Base-by-base conservation (phyloP, 2,888 invertebrate genomes). In the Liopterus haemorrhoidalis region DNA sequence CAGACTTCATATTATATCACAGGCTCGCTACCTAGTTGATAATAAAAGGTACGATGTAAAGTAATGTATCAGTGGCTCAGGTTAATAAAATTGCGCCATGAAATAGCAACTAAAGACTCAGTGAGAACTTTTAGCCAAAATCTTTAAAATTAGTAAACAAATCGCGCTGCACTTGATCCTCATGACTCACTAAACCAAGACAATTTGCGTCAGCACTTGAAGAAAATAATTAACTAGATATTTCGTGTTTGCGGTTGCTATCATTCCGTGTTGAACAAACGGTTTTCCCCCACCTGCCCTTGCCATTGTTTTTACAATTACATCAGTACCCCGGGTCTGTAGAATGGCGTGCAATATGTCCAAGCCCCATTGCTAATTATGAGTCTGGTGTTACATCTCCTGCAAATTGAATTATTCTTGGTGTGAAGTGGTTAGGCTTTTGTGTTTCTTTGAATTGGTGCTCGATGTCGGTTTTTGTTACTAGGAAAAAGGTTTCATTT, bases 221-320 rank as follows among this genome's bases (percentile, higher is more conserved):
- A 25, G 25, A 11, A 4, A 25, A 25, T 11, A 11, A 25, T 11
- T 25, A 11, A 25, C n/a, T 12, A n/a, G 25, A 12, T 25, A 25
- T 25, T 25, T 25, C 25, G 25, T 25, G 25, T 25, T n/a, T n/a
- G n/a, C n/a, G n/a, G n/a, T n/a, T n/a, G n/a, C n/a, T n/a, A n/a
- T n/a, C n/a, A n/a, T n/a, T 25, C n/a, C 25, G 25, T n/a, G 25
- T n/a, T 12, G 25, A 25, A n/a, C n/a, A 12, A 25, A 25, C n/a
- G n/a, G 12, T 12, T 25, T 25, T n/a, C n/a, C n/a, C 12, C 5
- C 25, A 25, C 12, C 12, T 12, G 25, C 25, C 25, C n/a, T n/a
- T 11, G 25, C 25, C 25, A 25, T 25, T 25, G 25, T 25, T 25
- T 25, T 25, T 3, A 25, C n/a, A 25, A 25, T 25, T 25, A 25